phyloP scores from a whole-genome alignment of 2,888 invertebrate genomes.

The Ectropis crepuscularia region DNA sequence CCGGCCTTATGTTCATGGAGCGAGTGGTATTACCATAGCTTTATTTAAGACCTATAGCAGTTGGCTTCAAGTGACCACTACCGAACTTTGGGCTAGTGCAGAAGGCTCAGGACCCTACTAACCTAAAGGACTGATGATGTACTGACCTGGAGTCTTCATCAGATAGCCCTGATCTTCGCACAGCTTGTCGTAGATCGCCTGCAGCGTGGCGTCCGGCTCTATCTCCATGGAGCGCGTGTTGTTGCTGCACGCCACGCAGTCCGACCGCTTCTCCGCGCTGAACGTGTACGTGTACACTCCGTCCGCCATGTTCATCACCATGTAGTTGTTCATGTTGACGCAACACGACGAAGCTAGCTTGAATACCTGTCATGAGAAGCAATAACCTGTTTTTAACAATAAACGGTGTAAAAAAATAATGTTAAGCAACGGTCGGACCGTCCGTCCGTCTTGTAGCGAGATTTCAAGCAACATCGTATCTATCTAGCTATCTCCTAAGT shows the following conservation, averaged over 20 bases:
- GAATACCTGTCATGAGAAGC: constrained; percentile 88
- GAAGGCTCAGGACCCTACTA: too few species aligned
- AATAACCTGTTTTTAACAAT: not conserved
- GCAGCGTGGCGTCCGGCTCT: constrained; percentile 86
- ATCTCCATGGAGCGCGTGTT: constrained; percentile 87
- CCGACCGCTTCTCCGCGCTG: constrained; percentile 93
- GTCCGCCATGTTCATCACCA: constrained; percentile 98
- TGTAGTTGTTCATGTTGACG: constrained; percentile 95
- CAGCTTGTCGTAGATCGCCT: constrained; percentile 92
- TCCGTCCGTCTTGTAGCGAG: too few species aligned
- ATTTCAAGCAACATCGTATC: too few species aligned
- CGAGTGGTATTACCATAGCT: too few species aligned
- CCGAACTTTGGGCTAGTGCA: too few species aligned
- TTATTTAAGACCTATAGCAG: too few species aligned
- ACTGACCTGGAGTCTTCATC: constrained; percentile 93
- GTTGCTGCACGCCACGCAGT: constrained; percentile 95
- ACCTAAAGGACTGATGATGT: too few species aligned
- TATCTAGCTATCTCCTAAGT: too few species aligned
- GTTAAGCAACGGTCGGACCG: too few species aligned
- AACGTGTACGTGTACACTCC: constrained; percentile 98
- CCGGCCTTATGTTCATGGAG: not conserved
- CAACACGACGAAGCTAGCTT: constrained; percentile 98
- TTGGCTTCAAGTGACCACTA: too few species aligned
- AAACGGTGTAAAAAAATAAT: not conserved
- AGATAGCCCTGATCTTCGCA: constrained; percentile 91